These are phyloP conservation scores for Cheumatopsyche charites DNA, from an alignment of 1,140 invertebrate species.

Conservation along the genomic window DNA sequence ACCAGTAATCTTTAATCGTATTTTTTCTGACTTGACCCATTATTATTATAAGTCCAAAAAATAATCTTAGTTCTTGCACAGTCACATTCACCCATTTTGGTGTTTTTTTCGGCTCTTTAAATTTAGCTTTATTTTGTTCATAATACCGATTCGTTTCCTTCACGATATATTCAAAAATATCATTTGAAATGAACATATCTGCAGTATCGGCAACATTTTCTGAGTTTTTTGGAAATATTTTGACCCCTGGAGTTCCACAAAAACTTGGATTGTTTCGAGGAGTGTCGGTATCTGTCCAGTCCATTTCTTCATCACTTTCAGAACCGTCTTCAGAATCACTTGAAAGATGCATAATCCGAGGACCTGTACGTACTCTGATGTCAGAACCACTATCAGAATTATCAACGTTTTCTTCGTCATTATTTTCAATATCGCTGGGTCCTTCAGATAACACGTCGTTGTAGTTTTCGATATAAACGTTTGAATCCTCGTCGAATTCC, in stretches of 20 bases:
- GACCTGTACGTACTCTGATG: neutral
- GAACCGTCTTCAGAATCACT: conserved; percentile 14
- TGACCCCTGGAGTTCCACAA: neutral
- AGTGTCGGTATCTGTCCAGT: conserved; percentile 22
- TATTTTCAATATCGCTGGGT: too few species aligned
- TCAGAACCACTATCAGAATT: conserved; percentile 8
- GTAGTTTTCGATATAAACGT: neutral
- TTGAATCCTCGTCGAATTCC: neutral
- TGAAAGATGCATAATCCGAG: neutral
- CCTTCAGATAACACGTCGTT: conserved; percentile 21
- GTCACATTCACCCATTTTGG: conserved; percentile 45
- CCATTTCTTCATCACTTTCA: conserved; percentile 14
- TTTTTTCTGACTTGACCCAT: conserved; percentile 48
- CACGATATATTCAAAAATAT: conserved; percentile 45
- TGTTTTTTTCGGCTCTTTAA: conserved; percentile 39
- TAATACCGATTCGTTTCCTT: conserved; percentile 48
- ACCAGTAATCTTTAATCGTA: conserved; percentile 50
- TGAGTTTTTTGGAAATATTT: neutral
- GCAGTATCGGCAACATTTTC: conserved; percentile 28
- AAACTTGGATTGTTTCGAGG: conserved; percentile 8
- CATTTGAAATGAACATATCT: conserved; percentile 47
- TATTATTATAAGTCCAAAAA: conserved; percentile 47
- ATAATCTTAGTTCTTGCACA: conserved; percentile 48
- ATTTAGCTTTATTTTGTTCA: conserved; percentile 39
- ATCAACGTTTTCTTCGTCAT: conserved; percentile 1